Percentiles rank a stretch among this genome's conserved stretches.
Evolutionary conservation across 1,140 invertebrate species (phyloP).

Genomic region (Drosophila azteca): DNA sequence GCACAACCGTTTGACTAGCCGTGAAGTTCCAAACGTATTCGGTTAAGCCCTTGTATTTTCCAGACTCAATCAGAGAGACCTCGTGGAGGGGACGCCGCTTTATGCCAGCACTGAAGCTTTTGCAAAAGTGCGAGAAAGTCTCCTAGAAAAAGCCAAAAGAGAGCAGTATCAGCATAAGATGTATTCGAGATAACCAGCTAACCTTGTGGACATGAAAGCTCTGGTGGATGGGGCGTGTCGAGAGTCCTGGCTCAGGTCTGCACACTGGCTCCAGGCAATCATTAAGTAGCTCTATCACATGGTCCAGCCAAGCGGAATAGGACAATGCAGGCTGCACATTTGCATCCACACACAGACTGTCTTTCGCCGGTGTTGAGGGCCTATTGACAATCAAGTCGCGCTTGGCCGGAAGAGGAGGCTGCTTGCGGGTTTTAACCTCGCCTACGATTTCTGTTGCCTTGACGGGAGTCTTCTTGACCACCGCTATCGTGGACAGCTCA

Average conservation of each 20-base stretch:
- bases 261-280: constrained; percentile 42
- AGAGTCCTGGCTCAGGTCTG: neutral
- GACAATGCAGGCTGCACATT: constrained; percentile 52
- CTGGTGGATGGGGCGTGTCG: constrained; percentile 40
- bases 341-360: constrained; percentile 34
- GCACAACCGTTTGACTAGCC: constrained; percentile 50
- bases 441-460: constrained; percentile 63
- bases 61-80: constrained; percentile 50
- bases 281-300: constrained; percentile 76
- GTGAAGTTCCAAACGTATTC: constrained; percentile 76
- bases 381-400: constrained; percentile 65
- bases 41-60: constrained; percentile 69
- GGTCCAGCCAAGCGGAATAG: constrained; percentile 71
- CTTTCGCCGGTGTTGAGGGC: neutral
- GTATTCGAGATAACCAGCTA: neutral
- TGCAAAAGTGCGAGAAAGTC: constrained; percentile 74
- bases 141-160: constrained; percentile 45
- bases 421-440: constrained; percentile 61
- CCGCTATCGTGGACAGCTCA: constrained; percentile 65
- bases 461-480: constrained; percentile 64
- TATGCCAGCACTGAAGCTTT: constrained; percentile 66
- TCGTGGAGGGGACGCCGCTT: constrained; percentile 67
- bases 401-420: constrained; percentile 63
- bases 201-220: constrained; percentile 72
- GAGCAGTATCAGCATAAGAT: neutral